Base-by-base conservation (phyloP, 2,113 vertebrate species). In the Otis tarda region DNA sequence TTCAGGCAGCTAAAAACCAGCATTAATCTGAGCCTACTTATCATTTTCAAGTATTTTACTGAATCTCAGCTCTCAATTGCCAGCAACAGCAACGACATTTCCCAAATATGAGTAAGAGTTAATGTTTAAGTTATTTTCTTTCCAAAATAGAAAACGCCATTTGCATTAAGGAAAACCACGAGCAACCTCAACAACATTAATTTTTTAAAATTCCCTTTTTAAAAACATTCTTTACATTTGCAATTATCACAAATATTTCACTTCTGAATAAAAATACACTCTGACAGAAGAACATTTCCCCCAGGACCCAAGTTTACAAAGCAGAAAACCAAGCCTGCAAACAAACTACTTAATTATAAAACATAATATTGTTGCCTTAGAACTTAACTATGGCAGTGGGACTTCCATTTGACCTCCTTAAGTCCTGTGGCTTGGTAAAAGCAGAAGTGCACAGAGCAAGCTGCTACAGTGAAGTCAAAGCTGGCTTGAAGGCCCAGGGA, bases 21-120 rank as follows among this genome's bases (percentile, higher is more conserved):
- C 55, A 83, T 87, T 91, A 77, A 92, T 77, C 47, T 75, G 43
- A 95, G 41, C 20, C 77, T 89, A 68, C n/a, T 89, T 87, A 82
- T 35, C 11, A 71, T 82, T 94, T 83, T 70, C 37, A 86, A 87
- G 59, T 73, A 64, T 41, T 84, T 83, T 55, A 84, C 43, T 89
- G 75, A 39, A 79, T 64, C 69, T 89, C 61, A 78, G 37, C 20
- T 81, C 64, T 67, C 52, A 63, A 33, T 0, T 91, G 56, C 22
- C 64, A 87, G 56, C 50, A 84, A 74, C 27, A 84, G 56, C 57
- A 78, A 47, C 41, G 39, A 80, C 41, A 69, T 61, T 96, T 79
- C 43, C 23, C 65, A 89, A 76, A 50, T 27, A 56, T 2, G 4
- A 87, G 10, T 70, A 85, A 65, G 22, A 82, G n/a, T 37, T 37